Percentiles rank a stretch among this genome's conserved stretches.
Conservation (phyloP, 2,113 vertebrate genomes). For the Pseudolaguvia tuberculata region DNA sequence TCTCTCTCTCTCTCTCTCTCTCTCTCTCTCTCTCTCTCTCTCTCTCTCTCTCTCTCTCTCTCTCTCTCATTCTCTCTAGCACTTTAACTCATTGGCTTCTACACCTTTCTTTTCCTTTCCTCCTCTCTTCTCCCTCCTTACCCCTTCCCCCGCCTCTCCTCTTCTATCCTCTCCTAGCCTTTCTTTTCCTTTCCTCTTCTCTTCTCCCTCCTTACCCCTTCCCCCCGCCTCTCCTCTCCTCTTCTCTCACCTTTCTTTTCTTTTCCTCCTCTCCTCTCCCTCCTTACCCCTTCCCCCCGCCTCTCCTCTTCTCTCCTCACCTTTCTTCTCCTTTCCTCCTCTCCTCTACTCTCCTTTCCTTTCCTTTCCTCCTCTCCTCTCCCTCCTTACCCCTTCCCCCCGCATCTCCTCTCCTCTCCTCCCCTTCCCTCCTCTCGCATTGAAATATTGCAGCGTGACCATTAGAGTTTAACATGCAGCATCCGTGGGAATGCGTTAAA, state of each 20-base stretch:
- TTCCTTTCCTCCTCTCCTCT: not conserved
- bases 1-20: not conserved
- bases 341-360: no score
- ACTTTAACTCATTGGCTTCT: conserved; percentile 1
- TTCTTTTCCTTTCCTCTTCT: not conserved
- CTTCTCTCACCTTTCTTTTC: not conserved
- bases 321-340: not conserved
- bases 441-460: not conserved
- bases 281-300: no score
- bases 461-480: conserved; percentile 14
- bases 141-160: no score
- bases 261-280: not conserved
- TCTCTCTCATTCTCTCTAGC: no score
- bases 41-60: no score
- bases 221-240: no score
- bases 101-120: not conserved
- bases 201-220: no score
- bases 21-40: no score
- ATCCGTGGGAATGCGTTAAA: conserved; percentile 23
- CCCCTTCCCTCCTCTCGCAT: not conserved
- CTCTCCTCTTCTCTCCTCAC: not conserved
- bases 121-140: no score
- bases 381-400: no score
- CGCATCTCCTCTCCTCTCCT: not conserved
- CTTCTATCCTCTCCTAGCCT: not conserved